phyloP scores from a whole-genome alignment of 2,113 vertebrate species.

The Coracopsis vasa region DNA sequence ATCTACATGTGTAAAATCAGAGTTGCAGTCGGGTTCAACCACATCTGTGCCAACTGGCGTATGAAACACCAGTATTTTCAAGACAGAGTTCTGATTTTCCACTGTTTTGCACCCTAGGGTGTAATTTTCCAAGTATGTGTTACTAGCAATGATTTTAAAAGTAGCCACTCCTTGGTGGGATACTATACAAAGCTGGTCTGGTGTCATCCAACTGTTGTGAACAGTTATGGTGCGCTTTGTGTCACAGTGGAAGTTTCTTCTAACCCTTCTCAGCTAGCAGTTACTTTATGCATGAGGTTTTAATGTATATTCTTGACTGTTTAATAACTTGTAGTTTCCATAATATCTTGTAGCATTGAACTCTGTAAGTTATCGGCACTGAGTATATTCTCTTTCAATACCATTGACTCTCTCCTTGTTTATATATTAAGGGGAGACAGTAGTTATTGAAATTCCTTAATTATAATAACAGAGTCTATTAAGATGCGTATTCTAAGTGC shows the following conservation, averaged over 20 bases:
- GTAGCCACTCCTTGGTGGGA: neutral
- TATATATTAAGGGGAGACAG: neutral
- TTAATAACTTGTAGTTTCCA: neutral
- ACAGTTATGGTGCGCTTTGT: neutral
- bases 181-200: neutral
- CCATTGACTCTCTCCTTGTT: neutral
- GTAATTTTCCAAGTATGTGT: neutral
- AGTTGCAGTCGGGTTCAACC: neutral
- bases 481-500: neutral
- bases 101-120: neutral
- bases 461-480: neutral
- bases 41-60: neutral
- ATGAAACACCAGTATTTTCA: neutral
- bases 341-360: neutral
- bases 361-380: neutral
- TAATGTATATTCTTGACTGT: neutral
- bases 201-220: neutral
- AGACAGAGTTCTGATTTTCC: neutral
- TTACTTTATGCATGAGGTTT: neutral
- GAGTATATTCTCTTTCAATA: neutral
- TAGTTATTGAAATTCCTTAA: slow-evolving; percentile 4
- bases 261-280: neutral
- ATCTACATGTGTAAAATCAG: neutral
- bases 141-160: neutral
- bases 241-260: neutral